Evolutionary conservation across 30 jellyfish, hydroid and myxozoan species (phyloP).

Genomic region (Mastigias papua): DNA sequence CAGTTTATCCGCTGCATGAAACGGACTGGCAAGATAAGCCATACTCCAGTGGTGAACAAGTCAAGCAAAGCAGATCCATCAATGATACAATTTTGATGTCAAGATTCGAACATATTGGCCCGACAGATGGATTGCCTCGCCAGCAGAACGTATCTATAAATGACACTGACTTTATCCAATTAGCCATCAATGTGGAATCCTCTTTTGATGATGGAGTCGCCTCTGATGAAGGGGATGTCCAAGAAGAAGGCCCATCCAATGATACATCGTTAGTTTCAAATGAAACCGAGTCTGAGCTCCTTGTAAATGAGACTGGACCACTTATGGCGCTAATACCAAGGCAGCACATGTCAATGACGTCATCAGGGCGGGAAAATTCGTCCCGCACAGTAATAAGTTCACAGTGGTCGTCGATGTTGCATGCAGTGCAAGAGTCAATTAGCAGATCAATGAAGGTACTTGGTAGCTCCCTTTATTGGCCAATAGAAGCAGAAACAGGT

Average conservation of each 20-base stretch:
- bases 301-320: constrained; percentile 91
- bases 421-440: neutral
- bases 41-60: neutral
- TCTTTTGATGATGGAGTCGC: constrained; percentile 23
- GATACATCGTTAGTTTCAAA: constrained; percentile 86
- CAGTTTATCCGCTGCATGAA: neutral
- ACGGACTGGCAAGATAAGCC: neutral
- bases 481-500: neutral
- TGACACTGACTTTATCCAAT: constrained; percentile 51
- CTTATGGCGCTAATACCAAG: constrained; percentile 61
- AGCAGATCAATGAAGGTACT: neutral
- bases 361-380: constrained; percentile 21
- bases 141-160: constrained; percentile 47
- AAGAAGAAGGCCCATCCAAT: constrained; percentile 85
- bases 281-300: constrained; percentile 88
- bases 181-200: constrained; percentile 50
- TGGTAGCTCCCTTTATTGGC: constrained; percentile 32
- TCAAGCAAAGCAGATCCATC: neutral
- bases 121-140: neutral
- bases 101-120: neutral
- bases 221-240: constrained; percentile 67
- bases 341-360: constrained; percentile 44
- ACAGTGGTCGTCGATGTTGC: constrained; percentile 20
- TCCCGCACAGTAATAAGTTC: constrained; percentile 19
- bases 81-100: neutral